These are phyloP conservation scores for Galerucella calmariensis DNA, from an alignment of 2,888 invertebrate species.

Conservation along the genomic window DNA sequence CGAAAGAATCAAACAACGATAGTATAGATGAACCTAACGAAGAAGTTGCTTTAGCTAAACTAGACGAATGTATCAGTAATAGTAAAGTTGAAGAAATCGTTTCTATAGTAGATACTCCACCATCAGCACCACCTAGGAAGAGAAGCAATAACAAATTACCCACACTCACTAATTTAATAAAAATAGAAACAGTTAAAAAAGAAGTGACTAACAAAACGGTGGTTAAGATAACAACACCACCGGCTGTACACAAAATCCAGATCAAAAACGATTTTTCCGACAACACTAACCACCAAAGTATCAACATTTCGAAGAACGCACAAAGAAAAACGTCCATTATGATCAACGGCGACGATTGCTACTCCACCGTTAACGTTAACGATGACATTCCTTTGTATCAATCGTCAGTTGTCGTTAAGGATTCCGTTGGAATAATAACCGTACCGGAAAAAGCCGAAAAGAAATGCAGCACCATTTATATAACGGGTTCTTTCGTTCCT, in stretches of 20 bases:
- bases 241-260: constrained; percentile 68
- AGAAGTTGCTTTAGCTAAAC: constrained; percentile 35
- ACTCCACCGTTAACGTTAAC: constrained; percentile 79
- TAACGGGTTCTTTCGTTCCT: constrained; percentile 58
- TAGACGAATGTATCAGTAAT: constrained; percentile 36
- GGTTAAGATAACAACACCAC: constrained; percentile 64
- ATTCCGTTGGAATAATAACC: constrained; percentile 59
- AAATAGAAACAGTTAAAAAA: constrained; percentile 44
- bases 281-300: constrained; percentile 49
- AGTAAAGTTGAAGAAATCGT: constrained; percentile 19
- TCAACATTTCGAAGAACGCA: constrained; percentile 58
- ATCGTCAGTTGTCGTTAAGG: constrained; percentile 78
- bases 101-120: constrained; percentile 49
- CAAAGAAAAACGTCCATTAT: constrained; percentile 75
- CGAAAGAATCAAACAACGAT: not conserved
- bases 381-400: constrained; percentile 77
- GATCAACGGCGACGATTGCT: constrained; percentile 80
- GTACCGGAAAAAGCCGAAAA: constrained; percentile 46
- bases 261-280: constrained; percentile 66
- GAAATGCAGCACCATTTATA: constrained; percentile 62
- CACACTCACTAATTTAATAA: constrained; percentile 44
- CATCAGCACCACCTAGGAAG: constrained; percentile 62
- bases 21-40: constrained; percentile 22
- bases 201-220: constrained; percentile 62
- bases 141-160: constrained; percentile 61